A percentile compares a stretch with the other conserved stretches of the same genome.
phyloP scores from a whole-genome alignment of 53 echinoderm and acorn worm species.

The Echinarachnius parma region DNA sequence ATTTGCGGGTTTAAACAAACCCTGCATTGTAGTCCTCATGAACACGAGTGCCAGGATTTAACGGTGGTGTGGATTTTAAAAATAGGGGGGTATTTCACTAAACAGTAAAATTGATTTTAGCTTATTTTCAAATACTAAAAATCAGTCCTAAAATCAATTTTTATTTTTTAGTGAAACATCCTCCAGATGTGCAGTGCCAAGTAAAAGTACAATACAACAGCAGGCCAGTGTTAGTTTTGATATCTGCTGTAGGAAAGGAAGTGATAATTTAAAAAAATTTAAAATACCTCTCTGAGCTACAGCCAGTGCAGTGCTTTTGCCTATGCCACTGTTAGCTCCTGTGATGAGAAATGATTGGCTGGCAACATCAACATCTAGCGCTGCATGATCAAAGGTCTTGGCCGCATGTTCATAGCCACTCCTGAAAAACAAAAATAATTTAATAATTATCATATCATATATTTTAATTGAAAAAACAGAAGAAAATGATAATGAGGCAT shows the following conservation, averaged over 20 bases:
- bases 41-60: too few species aligned
- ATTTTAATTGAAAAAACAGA: neutral
- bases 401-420: slow-evolving; percentile 75
- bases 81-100: too few species aligned
- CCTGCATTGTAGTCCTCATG: too few species aligned
- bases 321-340: slow-evolving; percentile 94
- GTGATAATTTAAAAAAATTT: neutral
- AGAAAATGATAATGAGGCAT: neutral
- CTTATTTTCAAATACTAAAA: too few species aligned
- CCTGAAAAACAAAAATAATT: slow-evolving; percentile 25
- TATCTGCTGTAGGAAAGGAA: neutral
- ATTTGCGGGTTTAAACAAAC: too few species aligned
- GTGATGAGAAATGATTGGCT: slow-evolving; percentile 73
- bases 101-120: too few species aligned
- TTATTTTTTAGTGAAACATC: too few species aligned
- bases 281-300: slow-evolving; percentile 72
- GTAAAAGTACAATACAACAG: too few species aligned
- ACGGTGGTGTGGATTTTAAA: too few species aligned
- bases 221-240: too few species aligned
- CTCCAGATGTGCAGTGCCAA: too few species aligned
- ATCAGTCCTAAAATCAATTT: too few species aligned
- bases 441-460: neutral
- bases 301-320: slow-evolving; percentile 68
- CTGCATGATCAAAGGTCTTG: slow-evolving; percentile 65
- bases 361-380: slow-evolving; percentile 61